Conservation (phyloP, 1,140 invertebrate species). For the Himalopsyche phryganea region DNA sequence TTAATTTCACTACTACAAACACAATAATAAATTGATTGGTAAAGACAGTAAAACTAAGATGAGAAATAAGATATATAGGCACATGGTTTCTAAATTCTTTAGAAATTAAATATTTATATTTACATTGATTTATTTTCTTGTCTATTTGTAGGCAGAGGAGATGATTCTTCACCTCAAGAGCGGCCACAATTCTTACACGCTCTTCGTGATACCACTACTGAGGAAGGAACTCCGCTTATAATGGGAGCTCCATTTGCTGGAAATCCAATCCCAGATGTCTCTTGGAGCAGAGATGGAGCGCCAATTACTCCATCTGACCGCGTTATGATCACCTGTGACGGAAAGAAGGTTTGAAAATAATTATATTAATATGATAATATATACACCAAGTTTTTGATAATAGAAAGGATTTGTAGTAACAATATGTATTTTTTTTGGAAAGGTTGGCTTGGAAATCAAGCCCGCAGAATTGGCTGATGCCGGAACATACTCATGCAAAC, state of each 20-base stretch:
- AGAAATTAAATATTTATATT: no score
- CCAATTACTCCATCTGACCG: conserved; percentile 62
- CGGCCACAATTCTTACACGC: conserved; percentile 71
- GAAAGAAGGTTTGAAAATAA: conserved; percentile 58
- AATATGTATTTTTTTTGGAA: no score
- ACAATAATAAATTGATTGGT: no score
- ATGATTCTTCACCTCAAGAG: conserved; percentile 63
- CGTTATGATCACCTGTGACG: conserved; percentile 72
- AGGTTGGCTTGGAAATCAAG: conserved; percentile 74
- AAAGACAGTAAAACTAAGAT: no score
- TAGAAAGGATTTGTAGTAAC: no score
- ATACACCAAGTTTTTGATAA: no score
- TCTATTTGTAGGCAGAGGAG: conserved; percentile 51
- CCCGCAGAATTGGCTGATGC: conserved; percentile 68
- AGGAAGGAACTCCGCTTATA: conserved; percentile 70
- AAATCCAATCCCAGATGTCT: conserved; percentile 83
- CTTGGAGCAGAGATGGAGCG: conserved; percentile 78
- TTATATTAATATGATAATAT: no score
- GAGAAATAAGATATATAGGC: no score
- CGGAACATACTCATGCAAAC: conserved; percentile 70
- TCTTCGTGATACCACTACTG: conserved; percentile 68
- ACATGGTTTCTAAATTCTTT: no score
- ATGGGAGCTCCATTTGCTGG: conserved; percentile 70
- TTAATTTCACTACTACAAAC: no score
- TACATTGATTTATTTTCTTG: no score